phyloP scores from a whole-genome alignment of 1,140 invertebrate genomes.

The Heliconius eleuchia region DNA sequence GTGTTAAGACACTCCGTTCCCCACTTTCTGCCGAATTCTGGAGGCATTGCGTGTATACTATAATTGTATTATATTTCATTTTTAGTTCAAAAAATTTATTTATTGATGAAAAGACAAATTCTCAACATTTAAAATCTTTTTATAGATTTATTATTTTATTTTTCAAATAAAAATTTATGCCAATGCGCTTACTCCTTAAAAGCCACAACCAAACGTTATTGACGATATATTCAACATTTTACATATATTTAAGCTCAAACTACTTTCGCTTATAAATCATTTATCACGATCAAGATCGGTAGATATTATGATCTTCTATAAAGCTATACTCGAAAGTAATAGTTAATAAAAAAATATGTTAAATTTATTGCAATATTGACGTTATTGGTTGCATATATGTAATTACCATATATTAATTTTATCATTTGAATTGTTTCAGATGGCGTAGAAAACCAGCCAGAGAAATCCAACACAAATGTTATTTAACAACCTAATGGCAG shows the following conservation, averaged over 20 bases:
- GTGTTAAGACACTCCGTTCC: too few species aligned
- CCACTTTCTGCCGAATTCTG: too few species aligned
- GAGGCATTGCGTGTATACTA: too few species aligned
- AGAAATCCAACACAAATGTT: conserved; percentile 67
- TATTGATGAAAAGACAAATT: neutral
- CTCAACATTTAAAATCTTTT: neutral
- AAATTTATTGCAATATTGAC: conserved; percentile 22
- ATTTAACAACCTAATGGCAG: conserved; percentile 70
- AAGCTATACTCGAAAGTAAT: conserved; percentile 31
- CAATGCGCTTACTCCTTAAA: neutral
- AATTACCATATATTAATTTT: conserved; percentile 38
- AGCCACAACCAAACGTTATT: neutral
- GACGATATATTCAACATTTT: neutral
- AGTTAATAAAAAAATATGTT: conserved; percentile 36
- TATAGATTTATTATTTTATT: neutral
- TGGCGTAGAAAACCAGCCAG: conserved; percentile 69
- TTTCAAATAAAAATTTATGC: neutral
- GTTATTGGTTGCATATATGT: conserved; percentile 33
- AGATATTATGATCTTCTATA: conserved; percentile 20
- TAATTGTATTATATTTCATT: neutral
- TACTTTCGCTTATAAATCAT: conserved; percentile 36
- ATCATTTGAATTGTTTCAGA: conserved; percentile 67
- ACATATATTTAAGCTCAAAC: conserved; percentile 17
- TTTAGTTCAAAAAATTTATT: neutral
- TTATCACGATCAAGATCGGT: conserved; percentile 23